Conservation (phyloP, 2,113 vertebrate genomes). For the Muntiacus reevesi region DNA sequence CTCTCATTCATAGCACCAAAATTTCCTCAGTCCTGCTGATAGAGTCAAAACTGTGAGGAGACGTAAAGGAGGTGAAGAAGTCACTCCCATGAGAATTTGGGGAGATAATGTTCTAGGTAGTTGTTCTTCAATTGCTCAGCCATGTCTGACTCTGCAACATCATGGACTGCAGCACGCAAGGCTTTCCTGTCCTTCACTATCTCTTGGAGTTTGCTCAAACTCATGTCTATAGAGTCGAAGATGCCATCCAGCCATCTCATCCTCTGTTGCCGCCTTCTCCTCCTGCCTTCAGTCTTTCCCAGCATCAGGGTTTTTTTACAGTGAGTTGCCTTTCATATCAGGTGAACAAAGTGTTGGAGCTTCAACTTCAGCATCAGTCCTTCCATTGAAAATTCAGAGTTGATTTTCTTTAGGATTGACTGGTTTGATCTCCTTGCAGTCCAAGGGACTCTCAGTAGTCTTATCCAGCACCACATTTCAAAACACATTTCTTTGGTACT, state of each 20-base stretch:
- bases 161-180: fast-evolving
- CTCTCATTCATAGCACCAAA: not conserved
- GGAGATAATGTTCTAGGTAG: not conserved
- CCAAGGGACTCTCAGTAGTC: not conserved
- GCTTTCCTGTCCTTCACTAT: not conserved
- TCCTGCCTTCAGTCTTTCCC: not conserved
- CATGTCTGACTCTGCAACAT: not conserved
- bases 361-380: not conserved
- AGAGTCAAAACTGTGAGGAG: not conserved
- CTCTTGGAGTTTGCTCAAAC: not conserved
- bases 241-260: not conserved
- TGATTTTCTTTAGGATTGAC: not conserved
- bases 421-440: not conserved
- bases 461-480: not conserved
- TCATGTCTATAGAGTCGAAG: not conserved
- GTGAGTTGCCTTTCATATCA: not conserved
- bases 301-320: not conserved
- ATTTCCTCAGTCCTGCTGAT: not conserved
- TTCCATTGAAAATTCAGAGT: not conserved
- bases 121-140: not conserved
- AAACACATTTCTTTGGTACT: not conserved
- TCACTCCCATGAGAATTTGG: too few relatives aligned
- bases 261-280: not conserved
- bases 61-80: not conserved
- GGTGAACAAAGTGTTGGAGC: not conserved